Base-by-base conservation (phyloP, 2,113 vertebrate species). In the Rallus limicola region DNA sequence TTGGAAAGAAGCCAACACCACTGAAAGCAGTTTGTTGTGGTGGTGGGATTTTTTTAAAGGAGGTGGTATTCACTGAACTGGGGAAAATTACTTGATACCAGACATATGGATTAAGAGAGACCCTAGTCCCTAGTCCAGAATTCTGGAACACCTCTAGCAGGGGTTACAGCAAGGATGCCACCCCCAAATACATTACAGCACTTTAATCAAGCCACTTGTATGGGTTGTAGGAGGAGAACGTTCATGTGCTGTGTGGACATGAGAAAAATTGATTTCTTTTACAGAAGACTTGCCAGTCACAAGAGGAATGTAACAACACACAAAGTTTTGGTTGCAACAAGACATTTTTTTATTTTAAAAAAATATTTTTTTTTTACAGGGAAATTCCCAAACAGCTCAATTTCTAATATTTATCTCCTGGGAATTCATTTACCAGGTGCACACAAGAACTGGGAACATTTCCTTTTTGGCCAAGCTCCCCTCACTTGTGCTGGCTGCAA, bases 401-500 rank as follows among this genome's bases (percentile, higher is more conserved):
- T 82, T 93, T 82, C 60, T 67, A 78, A 13, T 75, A 67, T 63
- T 70, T 95, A n/a, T 83, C 65, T 94, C 18, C 63, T 85, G 81
- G 44, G 87, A 91, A 77, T 92, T 93, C 3, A 23, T 78, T 90
- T 90, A 80, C 83, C 75, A 95, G 72, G 75, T 77, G 63, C n/a
- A 90, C 33, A 67, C 16, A 75, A 70, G 42, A 76, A 48, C n/a
- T 44, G 64, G 56, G 40, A 96, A 96, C 67, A 82, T 83, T 94
- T 96, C 86, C 79, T 92, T 95, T 94, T 81, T 96, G 92, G 94
- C 90, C 59, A 65, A 46, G 42, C 60, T 91, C 67, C 34, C 12
- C 44, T 81, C 44, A 25, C 40, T 82, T 53, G 3, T 67, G 21
- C 48, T 90, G 82, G 84, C 88, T 85, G 33, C 31, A 88, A 18